Conservation (phyloP, 2,113 vertebrate species). For the Pygathrix nemaeus region DNA sequence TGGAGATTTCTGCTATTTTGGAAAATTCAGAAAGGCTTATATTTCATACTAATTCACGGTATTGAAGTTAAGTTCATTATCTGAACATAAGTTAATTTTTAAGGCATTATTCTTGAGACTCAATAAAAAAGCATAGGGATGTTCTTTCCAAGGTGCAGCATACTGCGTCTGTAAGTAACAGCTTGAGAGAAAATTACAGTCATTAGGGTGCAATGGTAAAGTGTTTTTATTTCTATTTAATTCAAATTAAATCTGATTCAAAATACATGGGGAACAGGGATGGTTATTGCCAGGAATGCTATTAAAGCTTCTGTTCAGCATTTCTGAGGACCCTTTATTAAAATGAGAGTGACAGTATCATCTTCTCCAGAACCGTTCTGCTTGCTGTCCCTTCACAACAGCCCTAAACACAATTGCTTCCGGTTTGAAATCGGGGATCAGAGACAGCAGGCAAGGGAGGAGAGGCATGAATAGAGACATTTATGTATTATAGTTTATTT, state of each 20-base stretch:
- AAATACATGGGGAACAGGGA: conserved; percentile 46
- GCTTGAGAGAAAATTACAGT: conserved; percentile 82
- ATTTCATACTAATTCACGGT: background rate
- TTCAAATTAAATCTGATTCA: conserved; percentile 80
- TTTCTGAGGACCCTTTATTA: conserved; percentile 65
- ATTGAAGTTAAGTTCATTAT: background rate
- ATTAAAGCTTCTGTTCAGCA: conserved; percentile 64
- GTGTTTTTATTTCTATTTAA: conserved; percentile 81
- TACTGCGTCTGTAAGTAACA: conserved; percentile 79
- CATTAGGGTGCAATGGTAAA: conserved; percentile 75
- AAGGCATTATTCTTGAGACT: background rate
- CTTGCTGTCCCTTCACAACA: background rate
- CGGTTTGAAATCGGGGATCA: background rate
- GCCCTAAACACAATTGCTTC: background rate
- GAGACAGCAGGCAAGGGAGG: background rate
- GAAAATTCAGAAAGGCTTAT: background rate
- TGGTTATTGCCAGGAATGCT: conserved; percentile 67
- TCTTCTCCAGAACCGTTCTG: background rate
- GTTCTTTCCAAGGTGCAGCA: conserved; percentile 66
- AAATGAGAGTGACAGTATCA: background rate
- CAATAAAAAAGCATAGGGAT: conserved; percentile 55
- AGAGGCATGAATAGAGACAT: background rate
- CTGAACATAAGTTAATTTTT: conserved; percentile 44
- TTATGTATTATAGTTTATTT: background rate
- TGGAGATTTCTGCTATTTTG: background rate